Percentiles rank a stretch among this genome's conserved stretches.
Conservation (phyloP, 2,888 invertebrate genomes). For the Dicycla oo region DNA sequence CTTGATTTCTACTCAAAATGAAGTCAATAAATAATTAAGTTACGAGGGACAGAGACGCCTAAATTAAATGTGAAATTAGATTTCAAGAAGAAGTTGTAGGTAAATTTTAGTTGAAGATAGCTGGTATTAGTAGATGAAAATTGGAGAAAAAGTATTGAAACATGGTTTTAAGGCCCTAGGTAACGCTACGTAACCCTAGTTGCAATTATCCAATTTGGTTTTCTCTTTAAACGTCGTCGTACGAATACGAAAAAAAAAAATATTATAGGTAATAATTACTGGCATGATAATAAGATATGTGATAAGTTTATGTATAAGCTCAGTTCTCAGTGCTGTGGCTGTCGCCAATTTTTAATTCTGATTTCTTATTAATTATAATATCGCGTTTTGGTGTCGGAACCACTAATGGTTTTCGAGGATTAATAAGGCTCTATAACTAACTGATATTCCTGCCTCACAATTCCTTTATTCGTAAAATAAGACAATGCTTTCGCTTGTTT, state of each 20-base stretch:
- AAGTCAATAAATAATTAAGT: constrained; percentile 57
- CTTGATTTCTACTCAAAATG: constrained; percentile 48
- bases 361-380: neutral
- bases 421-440: neutral
- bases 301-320: neutral
- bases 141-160: neutral
- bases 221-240: neutral
- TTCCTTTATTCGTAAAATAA: constrained; percentile 14
- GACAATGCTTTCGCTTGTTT: constrained; percentile 50
- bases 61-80: constrained; percentile 50
- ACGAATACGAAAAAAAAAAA: neutral
- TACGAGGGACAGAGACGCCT: constrained; percentile 20
- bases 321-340: neutral
- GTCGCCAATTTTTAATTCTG: neutral
- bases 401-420: neutral
- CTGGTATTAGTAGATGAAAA: constrained; percentile 2
- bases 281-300: neutral
- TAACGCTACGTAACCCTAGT: neutral
- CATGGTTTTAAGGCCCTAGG: neutral
- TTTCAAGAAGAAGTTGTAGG: constrained; percentile 29
- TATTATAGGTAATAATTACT: neutral
- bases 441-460: neutral
- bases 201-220: neutral
- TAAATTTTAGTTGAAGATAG: constrained; percentile 9
- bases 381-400: neutral